These are phyloP conservation scores for Drosophila quinaria DNA, from an alignment of 2,888 invertebrate genomes.

Conservation along the genomic window DNA sequence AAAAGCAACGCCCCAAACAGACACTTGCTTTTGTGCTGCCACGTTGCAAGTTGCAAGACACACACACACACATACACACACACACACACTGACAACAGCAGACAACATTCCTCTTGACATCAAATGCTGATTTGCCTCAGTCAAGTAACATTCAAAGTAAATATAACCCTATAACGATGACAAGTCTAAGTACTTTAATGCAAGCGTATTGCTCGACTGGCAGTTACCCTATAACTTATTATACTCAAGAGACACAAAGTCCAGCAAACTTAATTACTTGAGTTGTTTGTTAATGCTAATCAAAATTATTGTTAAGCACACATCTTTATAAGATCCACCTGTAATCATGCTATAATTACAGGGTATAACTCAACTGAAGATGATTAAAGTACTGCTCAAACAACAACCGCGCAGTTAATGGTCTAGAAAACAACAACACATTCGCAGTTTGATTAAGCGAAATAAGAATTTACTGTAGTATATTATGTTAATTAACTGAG, in stretches of 20 bases:
- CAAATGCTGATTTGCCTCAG: conserved; percentile 25
- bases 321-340: neutral
- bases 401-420: conserved; percentile 16
- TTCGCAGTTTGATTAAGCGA: conserved; percentile 12
- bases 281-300: neutral
- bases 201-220: neutral
- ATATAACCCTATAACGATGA: conserved; percentile 23
- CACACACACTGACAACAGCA: conserved; percentile 12
- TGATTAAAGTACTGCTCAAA: conserved; percentile 6
- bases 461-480: conserved; percentile 10
- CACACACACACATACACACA: conserved; percentile 4
- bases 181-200: neutral
- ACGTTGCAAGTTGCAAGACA: conserved; percentile 27
- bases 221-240: neutral
- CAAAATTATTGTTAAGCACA: neutral
- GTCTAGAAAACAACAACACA: conserved; percentile 14
- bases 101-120: conserved; percentile 35
- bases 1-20: conserved; percentile 70
- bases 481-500: conserved; percentile 8
- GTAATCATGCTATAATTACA: neutral
- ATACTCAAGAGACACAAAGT: neutral
- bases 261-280: neutral
- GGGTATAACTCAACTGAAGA: conserved; percentile 1
- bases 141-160: conserved; percentile 16
- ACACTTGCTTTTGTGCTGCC: conserved; percentile 64